Conservation (phyloP, 2,113 vertebrate species). For the Cyprinodon brontotheroides region DNA sequence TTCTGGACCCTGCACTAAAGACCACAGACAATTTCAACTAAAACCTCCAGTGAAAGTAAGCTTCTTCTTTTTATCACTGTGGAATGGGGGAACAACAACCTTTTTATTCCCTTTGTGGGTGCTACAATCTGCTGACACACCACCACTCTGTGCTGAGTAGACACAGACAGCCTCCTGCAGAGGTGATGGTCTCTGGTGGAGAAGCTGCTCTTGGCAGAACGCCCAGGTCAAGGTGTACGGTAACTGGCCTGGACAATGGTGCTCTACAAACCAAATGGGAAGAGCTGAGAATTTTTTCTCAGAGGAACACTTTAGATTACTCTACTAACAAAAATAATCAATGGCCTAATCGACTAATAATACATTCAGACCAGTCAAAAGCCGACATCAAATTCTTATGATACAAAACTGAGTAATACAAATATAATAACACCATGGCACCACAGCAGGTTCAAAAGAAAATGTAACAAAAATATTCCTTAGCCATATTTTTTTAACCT, state of each 20-base stretch:
- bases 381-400: no score
- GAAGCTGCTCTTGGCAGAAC: constrained; percentile 41
- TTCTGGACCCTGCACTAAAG: constrained; percentile 20
- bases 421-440: no score
- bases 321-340: not conserved
- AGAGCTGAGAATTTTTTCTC: no score
- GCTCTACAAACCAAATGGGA: not conserved
- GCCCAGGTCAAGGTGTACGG: constrained; percentile 26
- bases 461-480: no score
- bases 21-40: not conserved
- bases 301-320: not conserved
- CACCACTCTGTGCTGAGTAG: constrained; percentile 45
- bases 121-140: constrained; percentile 55
- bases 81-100: constrained; percentile 7
- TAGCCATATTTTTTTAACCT: no score
- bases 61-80: constrained; percentile 3
- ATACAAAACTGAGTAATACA: no score
- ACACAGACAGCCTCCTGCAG: constrained; percentile 30
- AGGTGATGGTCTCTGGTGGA: constrained; percentile 45
- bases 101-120: constrained; percentile 13
- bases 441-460: no score
- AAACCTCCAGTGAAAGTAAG: constrained; percentile 1
- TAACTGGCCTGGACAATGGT: not conserved
- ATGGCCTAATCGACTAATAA: no score
- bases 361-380: no score